A percentile compares a stretch with the other conserved stretches of the same genome.
Evolutionary conservation across 2,888 invertebrate species (phyloP).

Genomic region (Spisula subtruncata): DNA sequence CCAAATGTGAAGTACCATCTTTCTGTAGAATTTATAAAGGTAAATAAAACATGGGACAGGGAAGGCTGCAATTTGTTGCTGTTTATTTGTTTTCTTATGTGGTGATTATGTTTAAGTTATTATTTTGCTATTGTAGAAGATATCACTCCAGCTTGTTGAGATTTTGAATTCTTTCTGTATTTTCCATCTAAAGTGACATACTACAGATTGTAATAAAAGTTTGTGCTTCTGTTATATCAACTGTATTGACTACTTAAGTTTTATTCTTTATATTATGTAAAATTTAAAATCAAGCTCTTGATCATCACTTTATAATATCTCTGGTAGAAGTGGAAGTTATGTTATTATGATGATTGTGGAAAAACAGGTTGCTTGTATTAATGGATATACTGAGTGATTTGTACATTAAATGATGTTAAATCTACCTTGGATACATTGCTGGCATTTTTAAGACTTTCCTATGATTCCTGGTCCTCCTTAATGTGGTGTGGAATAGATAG

Average conservation of each 20-base stretch:
- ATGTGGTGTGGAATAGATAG: too few species aligned
- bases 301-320: background rate
- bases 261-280: background rate
- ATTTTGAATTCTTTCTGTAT: background rate
- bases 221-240: too few species aligned
- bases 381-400: conserved; percentile 8
- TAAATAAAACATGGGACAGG: too few species aligned
- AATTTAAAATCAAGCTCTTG: background rate
- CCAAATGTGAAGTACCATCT: background rate
- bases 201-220: too few species aligned
- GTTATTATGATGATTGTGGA: background rate
- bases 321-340: background rate
- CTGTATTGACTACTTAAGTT: too few species aligned
- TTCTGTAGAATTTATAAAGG: background rate
- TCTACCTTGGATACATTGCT: background rate
- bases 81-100: too few species aligned
- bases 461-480: background rate
- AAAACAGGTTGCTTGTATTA: background rate
- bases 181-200: too few species aligned
- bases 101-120: too few species aligned
- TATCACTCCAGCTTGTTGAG: background rate
- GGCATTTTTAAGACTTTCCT: conserved; percentile 5
- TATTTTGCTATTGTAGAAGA: too few species aligned
- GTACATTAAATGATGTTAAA: conserved; percentile 5
- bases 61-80: too few species aligned